These are phyloP conservation scores for Timandra comae DNA, from an alignment of 2,888 invertebrate genomes.

Conservation along the genomic window DNA sequence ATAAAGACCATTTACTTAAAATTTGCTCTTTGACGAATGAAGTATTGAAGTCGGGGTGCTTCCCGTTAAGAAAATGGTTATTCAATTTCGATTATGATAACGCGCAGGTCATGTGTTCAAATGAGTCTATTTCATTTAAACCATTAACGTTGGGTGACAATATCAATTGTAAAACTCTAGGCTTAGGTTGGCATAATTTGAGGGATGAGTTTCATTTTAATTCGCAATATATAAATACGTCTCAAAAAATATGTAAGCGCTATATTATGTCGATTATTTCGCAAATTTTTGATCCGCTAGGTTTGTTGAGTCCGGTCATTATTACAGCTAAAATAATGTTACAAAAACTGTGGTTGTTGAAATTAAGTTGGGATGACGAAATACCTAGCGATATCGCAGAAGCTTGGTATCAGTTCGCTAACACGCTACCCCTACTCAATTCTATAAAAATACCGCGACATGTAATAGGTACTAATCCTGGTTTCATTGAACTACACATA, in stretches of 20 bases:
- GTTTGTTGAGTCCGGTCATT: slow-evolving; percentile 6
- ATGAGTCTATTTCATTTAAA: not conserved
- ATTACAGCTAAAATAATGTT: slow-evolving; percentile 10
- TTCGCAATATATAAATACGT: too few relatives aligned
- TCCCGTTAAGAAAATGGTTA: slow-evolving; percentile 21
- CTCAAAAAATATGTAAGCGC: slow-evolving; percentile 13
- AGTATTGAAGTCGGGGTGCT: slow-evolving; percentile 15
- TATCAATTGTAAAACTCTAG: slow-evolving; percentile 11
- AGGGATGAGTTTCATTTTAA: slow-evolving; percentile 11
- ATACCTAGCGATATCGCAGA: slow-evolving; percentile 2
- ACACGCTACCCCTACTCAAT: not conserved
- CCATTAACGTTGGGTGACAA: too few relatives aligned
- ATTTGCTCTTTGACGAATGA: slow-evolving; percentile 7
- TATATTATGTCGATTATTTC: slow-evolving; percentile 11
- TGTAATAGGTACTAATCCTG: not conserved
- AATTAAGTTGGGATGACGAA: slow-evolving; percentile 9
- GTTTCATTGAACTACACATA: slow-evolving; percentile 3
- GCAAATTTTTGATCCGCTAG: slow-evolving; percentile 15
- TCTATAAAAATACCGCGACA: slow-evolving; percentile 3
- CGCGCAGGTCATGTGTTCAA: not conserved
- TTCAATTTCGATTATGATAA: slow-evolving; percentile 10
- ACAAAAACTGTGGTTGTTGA: slow-evolving; percentile 8
- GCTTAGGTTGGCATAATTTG: slow-evolving; percentile 8
- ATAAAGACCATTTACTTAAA: slow-evolving; percentile 7
- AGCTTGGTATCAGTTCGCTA: slow-evolving; percentile 4